Conservation (phyloP, 2,888 invertebrate genomes). For the Scaptomyza cyrtandrae region DNA sequence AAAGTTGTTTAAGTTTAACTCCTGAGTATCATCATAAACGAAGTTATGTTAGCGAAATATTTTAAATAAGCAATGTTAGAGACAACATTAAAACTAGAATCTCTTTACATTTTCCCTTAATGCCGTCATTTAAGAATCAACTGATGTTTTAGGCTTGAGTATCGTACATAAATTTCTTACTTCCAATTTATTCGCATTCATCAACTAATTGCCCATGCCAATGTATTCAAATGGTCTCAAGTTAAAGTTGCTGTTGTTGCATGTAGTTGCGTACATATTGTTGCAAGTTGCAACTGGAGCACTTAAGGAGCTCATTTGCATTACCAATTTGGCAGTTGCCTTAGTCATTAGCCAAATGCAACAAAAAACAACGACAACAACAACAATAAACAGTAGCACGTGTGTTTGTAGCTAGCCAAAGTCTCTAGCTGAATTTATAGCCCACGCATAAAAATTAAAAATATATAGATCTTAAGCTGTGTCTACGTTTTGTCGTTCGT, state of each 20-base stretch:
- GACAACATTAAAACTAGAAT: too few relatives aligned
- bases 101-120: too few relatives aligned
- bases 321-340: constrained; percentile 54
- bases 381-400: constrained; percentile 65
- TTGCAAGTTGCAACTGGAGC: constrained; percentile 43
- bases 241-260: constrained; percentile 22
- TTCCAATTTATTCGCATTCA: not conserved
- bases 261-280: constrained; percentile 10
- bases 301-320: constrained; percentile 63
- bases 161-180: too few relatives aligned
- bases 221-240: constrained; percentile 4
- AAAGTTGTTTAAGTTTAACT: not conserved
- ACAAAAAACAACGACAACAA: constrained; percentile 25
- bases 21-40: not conserved
- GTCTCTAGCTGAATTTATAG: constrained; percentile 55
- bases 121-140: too few relatives aligned
- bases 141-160: too few relatives aligned
- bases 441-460: constrained; percentile 66
- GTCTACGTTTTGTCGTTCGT: not conserved
- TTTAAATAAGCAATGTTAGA: too few relatives aligned
- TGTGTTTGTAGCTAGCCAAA: constrained; percentile 48
- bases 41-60: not conserved
- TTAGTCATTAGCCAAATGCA: constrained; percentile 51
- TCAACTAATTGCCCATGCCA: constrained; percentile 27
- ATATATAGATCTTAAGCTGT: constrained; percentile 4